phyloP scores from a whole-genome alignment of 2,888 invertebrate genomes.

The Andrena flavipes region DNA sequence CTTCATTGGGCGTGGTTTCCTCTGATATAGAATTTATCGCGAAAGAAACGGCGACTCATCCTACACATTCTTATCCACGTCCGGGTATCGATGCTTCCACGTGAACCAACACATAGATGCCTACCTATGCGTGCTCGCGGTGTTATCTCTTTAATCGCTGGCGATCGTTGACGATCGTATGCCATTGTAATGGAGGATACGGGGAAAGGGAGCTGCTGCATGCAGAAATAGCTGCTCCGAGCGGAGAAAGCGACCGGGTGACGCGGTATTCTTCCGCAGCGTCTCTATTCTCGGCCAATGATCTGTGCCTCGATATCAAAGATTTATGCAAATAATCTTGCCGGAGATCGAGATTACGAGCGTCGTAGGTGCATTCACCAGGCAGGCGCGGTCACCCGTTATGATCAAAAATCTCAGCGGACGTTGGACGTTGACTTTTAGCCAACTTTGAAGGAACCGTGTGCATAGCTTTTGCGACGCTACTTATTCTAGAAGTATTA shows the following conservation, averaged over 20 bases:
- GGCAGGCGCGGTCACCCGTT: background rate
- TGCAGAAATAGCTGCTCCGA: constrained; percentile 73
- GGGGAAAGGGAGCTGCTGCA: constrained; percentile 18
- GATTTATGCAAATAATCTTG: constrained; percentile 41
- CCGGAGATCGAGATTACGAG: background rate
- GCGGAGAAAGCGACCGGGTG: constrained; percentile 76
- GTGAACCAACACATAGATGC: constrained; percentile 1
- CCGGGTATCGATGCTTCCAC: constrained; percentile 41
- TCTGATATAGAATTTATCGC: constrained; percentile 52
- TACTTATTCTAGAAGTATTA: constrained; percentile 15
- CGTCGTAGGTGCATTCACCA: background rate
- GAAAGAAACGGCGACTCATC: constrained; percentile 55
- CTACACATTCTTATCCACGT: constrained; percentile 42
- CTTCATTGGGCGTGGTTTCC: constrained; percentile 8
- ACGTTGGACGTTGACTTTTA: constrained; percentile 27
- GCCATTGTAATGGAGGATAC: constrained; percentile 36
- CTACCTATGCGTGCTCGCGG: constrained; percentile 1
- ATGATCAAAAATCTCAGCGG: background rate
- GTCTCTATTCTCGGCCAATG: constrained; percentile 67
- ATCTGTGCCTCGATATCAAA: constrained; percentile 49
- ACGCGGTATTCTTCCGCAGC: constrained; percentile 76
- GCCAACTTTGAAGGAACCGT: constrained; percentile 21
- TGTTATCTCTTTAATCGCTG: constrained; percentile 44
- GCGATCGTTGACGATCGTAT: constrained; percentile 39
- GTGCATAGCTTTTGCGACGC: constrained; percentile 5